Base-by-base conservation (phyloP, 2,888 invertebrate species). In the Nematopogon swammerdamellus region DNA sequence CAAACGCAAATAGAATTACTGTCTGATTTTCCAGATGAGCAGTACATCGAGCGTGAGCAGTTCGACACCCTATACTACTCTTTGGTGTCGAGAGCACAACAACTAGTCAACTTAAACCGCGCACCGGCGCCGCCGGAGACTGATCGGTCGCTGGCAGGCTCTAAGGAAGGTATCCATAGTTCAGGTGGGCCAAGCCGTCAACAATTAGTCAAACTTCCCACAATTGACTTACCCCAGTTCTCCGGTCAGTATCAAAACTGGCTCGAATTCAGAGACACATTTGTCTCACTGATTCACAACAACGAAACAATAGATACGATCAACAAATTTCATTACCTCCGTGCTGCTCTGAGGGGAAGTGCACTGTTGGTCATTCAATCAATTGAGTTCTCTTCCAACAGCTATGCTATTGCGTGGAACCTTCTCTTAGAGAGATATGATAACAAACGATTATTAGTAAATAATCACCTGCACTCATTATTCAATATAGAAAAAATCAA, bases 311-410 rank as follows among this genome's bases (percentile, higher is more conserved):
- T 47, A n/a, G n/a, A n/a, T 29, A 4, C 10, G 8, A 10, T 3
- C n/a, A 47, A 47, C 17, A 47, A 47, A 18, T 47, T 29, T 47
- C 47, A 47, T 17, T 47, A 47, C 18, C n/a, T 47, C 10, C 25
- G 17, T 17, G 25, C 36, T 17, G 25, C 25, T 47, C 30, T 47
- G 17, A 18, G n/a, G 8, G 36, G 18, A 3, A 29, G 30, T 16
- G 47, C 47, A 17, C 14, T 29, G 5, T 29, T 25, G 18, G 14
- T 47, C 29, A 30, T 47, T 5, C 2, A 18, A 3, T 29, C 18
- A 14, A 5, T 47, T 8, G 47, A 47, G 3, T 18, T 47, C 25
- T 29, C 36, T 3, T 3, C 17, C 2, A 11, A 2, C 3, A 47
- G 29, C 29, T 47, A 47, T 29, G 29, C n/a, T 8, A 30, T 47